These are phyloP conservation scores for Athene noctua DNA, from an alignment of 2,113 vertebrate genomes.

Conservation along the genomic window DNA sequence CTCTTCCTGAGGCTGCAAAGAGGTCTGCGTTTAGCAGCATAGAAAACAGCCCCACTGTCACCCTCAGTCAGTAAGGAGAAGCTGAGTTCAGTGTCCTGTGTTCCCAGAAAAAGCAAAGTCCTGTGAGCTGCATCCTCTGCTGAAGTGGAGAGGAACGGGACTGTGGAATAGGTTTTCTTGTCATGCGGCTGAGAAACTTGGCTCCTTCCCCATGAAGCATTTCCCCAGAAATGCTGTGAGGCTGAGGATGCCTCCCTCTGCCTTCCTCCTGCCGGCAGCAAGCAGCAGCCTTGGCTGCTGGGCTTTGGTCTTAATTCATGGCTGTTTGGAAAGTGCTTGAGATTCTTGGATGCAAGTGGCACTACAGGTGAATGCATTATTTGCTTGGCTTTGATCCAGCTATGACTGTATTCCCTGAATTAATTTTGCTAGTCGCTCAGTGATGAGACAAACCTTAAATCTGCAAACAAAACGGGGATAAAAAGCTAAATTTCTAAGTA, in stretches of 20 bases:
- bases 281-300: background rate
- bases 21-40: background rate
- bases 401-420: constrained; percentile 33
- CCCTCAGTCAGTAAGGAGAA: background rate
- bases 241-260: background rate
- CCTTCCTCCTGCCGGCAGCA: background rate
- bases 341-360: constrained; percentile 22
- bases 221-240: background rate
- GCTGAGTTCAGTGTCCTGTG: background rate
- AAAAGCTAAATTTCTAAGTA: background rate
- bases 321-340: constrained; percentile 18
- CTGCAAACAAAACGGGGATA: background rate
- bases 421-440: constrained; percentile 32
- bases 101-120: background rate
- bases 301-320: background rate
- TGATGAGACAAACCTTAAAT: background rate
- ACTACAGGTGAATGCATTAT: constrained; percentile 24
- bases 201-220: fast-evolving
- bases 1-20: constrained; percentile 6
- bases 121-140: background rate
- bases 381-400: constrained; percentile 43
- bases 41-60: background rate
- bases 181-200: fast-evolving
- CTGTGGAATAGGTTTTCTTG: background rate
- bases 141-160: background rate